Percentiles rank a stretch among this genome's conserved stretches.
These are phyloP conservation scores for Nannoperca australis DNA, from an alignment of 2,797 vertebrate species.

Conservation along the genomic window DNA sequence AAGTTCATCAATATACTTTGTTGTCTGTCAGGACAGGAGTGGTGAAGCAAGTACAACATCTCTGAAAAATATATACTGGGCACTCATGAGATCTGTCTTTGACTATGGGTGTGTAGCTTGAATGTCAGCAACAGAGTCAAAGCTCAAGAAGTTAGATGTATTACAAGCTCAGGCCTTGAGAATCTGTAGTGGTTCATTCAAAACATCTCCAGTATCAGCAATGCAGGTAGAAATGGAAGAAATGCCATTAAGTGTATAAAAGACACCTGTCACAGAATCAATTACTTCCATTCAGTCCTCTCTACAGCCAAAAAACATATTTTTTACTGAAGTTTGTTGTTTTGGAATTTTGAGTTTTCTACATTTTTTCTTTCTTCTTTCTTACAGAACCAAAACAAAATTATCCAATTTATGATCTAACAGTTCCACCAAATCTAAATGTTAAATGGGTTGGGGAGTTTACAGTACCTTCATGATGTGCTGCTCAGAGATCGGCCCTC, in stretches of 20 bases:
- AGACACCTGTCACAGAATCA: no score
- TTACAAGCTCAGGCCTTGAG: no score
- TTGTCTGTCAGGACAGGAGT: slow-evolving; percentile 17
- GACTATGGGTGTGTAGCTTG: slow-evolving; percentile 12
- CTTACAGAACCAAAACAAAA: neutral
- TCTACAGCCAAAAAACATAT: no score
- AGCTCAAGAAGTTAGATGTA: no score
- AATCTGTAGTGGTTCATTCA: no score
- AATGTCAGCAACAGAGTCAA: neutral
- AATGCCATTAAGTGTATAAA: no score
- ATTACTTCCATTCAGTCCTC: no score
- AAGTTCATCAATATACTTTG: neutral
- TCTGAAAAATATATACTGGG: slow-evolving; percentile 18
- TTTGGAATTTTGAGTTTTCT: neutral
- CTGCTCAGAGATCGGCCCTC: slow-evolving; percentile 10
- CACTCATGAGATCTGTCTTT: slow-evolving; percentile 18
- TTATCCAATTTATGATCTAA: neutral
- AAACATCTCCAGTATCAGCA: no score
- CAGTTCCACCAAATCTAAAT: neutral
- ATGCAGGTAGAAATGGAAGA: neutral
- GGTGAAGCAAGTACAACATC: slow-evolving; percentile 5
- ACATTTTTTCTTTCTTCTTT: neutral
- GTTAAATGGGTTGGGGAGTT: neutral
- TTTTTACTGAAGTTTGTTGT: no score
- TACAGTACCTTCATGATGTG: slow-evolving; percentile 77